These are phyloP conservation scores for Pantherophis guttatus DNA, from an alignment of 2,113 vertebrate genomes.

Conservation along the genomic window DNA sequence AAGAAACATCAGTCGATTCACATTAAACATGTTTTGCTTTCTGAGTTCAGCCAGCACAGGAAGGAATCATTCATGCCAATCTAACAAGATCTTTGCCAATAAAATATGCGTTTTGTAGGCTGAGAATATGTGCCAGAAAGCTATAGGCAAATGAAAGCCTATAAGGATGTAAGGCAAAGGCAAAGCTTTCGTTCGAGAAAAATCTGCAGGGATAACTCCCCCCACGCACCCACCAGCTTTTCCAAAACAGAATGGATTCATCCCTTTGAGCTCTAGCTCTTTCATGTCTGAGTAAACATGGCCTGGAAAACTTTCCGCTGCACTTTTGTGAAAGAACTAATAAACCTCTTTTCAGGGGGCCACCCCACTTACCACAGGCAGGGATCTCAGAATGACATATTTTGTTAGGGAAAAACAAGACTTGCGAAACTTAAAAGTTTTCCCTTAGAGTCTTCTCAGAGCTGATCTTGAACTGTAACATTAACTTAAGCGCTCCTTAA, in stretches of 20 bases:
- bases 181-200: slow-evolving; percentile 35
- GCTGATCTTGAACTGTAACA: neutral
- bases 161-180: slow-evolving; percentile 12
- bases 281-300: neutral
- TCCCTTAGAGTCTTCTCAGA: neutral
- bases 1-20: slow-evolving; percentile 51
- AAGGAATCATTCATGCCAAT: slow-evolving; percentile 30
- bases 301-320: neutral
- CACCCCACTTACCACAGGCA: neutral
- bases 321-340: neutral
- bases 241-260: neutral
- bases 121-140: slow-evolving; percentile 8
- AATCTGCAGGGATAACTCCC: slow-evolving; percentile 16
- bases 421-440: neutral
- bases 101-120: slow-evolving; percentile 37
- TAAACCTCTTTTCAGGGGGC: neutral
- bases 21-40: slow-evolving; percentile 52
- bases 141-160: slow-evolving; percentile 30
- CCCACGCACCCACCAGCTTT: neutral
- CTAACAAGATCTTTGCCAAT: slow-evolving; percentile 30
- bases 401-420: neutral
- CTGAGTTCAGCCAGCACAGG: slow-evolving; percentile 22
- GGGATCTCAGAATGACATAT: neutral
- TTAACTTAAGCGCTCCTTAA: neutral
- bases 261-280: slow-evolving; percentile 3